phyloP scores from a whole-genome alignment of 2,888 invertebrate species.

The Sussaba pulchella region DNA sequence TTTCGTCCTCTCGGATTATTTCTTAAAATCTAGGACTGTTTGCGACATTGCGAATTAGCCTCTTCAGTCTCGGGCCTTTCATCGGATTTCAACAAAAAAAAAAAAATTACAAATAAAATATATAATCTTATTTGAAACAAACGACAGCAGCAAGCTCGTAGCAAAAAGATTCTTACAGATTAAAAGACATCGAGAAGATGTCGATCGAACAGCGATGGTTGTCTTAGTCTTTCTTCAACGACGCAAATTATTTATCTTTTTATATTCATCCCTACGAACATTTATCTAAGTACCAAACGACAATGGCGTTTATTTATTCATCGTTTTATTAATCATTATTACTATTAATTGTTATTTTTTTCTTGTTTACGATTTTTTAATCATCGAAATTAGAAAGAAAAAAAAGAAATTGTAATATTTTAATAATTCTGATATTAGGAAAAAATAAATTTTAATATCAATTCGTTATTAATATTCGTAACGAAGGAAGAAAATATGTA shows the following conservation, averaged over 20 bases:
- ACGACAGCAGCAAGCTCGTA: constrained; percentile 52
- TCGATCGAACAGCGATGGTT: constrained; percentile 46
- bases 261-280: constrained; percentile 16
- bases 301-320: constrained; percentile 32
- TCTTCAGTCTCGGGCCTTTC: constrained; percentile 35
- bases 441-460: too few species aligned
- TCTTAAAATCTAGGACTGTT: constrained; percentile 35
- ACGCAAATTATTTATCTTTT: constrained; percentile 10
- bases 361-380: constrained; percentile 10
- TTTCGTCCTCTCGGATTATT: constrained; percentile 12
- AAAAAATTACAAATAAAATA: too few species aligned
- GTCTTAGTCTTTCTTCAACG: constrained; percentile 1
- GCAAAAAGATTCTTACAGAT: constrained; percentile 48
- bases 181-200: constrained; percentile 36
- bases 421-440: too few species aligned
- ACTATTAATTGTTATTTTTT: constrained; percentile 7
- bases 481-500: background rate
- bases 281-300: constrained; percentile 32
- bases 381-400: too few species aligned
- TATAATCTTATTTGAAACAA: background rate
- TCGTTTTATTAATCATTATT: too few species aligned
- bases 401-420: too few species aligned
- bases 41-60: constrained; percentile 54
- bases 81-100: constrained; percentile 25
- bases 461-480: too few species aligned